phyloP scores from a whole-genome alignment of 2,797 vertebrate genomes.

The Odontamblyopus lacepedii region DNA sequence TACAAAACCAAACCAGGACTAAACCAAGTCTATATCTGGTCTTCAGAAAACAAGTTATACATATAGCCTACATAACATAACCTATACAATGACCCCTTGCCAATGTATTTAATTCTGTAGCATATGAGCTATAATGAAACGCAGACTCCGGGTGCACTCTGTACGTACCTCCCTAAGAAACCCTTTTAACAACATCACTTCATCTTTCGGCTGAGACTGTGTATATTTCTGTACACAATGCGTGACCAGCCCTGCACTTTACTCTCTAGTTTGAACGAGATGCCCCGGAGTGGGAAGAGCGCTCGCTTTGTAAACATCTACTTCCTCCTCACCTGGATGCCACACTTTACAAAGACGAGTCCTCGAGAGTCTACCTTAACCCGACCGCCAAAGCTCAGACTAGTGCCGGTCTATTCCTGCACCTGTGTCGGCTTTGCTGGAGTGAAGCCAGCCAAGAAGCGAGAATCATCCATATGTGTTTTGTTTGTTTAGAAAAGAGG shows the following conservation, averaged over 20 bases:
- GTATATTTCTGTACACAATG: constrained; percentile 35
- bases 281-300: constrained; percentile 62
- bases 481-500: constrained; percentile 33
- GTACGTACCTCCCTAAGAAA: constrained; percentile 5
- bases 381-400: constrained; percentile 58
- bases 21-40: too few relatives aligned
- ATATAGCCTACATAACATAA: too few relatives aligned
- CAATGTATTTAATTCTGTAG: background rate
- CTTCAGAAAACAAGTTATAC: too few relatives aligned
- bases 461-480: constrained; percentile 40
- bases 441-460: constrained; percentile 67
- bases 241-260: constrained; percentile 29
- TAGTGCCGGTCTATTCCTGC: constrained; percentile 62
- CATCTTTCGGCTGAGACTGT: constrained; percentile 32
- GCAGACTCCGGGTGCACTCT: background rate
- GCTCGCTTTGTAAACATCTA: constrained; percentile 68
- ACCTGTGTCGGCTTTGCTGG: constrained; percentile 62
- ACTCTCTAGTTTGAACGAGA: constrained; percentile 42
- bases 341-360: constrained; percentile 68
- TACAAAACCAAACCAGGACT: too few relatives aligned
- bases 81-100: too few relatives aligned
- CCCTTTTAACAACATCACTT: constrained; percentile 39
- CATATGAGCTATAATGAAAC: background rate
- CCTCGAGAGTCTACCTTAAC: constrained; percentile 57
- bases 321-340: constrained; percentile 72